A percentile compares a stretch with the other conserved stretches of the same genome.
Evolutionary conservation across 1,140 invertebrate genomes (phyloP).

Genomic region (Eumeta japonica): DNA sequence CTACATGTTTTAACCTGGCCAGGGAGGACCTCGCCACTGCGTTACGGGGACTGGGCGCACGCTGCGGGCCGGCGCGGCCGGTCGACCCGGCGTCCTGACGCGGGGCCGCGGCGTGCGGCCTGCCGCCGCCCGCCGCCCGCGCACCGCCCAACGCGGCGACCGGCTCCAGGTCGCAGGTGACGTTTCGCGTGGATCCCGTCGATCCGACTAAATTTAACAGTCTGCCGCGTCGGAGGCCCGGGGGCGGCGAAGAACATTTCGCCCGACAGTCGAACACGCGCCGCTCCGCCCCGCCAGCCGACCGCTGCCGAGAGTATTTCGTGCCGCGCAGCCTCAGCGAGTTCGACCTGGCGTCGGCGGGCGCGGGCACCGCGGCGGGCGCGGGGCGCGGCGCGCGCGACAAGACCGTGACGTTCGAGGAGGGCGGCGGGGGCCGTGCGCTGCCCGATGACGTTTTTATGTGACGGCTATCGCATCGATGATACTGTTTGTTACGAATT

Average conservation of each 20-base stretch:
- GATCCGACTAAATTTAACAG: constrained; percentile 60
- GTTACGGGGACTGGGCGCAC: too few relatives aligned
- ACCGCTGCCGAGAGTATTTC: constrained; percentile 75
- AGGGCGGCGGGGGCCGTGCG: constrained; percentile 52
- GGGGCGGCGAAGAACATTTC: constrained; percentile 55
- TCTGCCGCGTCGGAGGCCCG: constrained; percentile 61
- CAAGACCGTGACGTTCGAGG: constrained; percentile 82
- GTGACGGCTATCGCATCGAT: too few relatives aligned
- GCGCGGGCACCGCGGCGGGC: constrained; percentile 18
- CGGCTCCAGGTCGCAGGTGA: constrained; percentile 48
- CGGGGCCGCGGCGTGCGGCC: constrained; percentile 41
- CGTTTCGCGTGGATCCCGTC: constrained; percentile 51
- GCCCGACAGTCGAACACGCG: constrained; percentile 65
- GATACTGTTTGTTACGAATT: too few relatives aligned
- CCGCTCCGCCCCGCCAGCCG: constrained; percentile 62
- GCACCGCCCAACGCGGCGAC: constrained; percentile 36
- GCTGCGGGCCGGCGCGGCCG: too few relatives aligned
- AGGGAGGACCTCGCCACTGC: constrained; percentile 84
- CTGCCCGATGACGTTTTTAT: constrained; percentile 49
- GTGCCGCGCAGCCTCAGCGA: constrained; percentile 79
- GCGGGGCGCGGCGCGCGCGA: constrained; percentile 49
- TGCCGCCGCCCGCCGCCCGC: too few relatives aligned
- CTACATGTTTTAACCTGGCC: constrained; percentile 95
- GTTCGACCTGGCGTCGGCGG: constrained; percentile 60
- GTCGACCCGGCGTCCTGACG: constrained; percentile 72